Evolutionary conservation across 2,888 invertebrate genomes (phyloP), one percentile per base, ranked within the genome.

Genomic region (Drosophila colorata): DNA sequence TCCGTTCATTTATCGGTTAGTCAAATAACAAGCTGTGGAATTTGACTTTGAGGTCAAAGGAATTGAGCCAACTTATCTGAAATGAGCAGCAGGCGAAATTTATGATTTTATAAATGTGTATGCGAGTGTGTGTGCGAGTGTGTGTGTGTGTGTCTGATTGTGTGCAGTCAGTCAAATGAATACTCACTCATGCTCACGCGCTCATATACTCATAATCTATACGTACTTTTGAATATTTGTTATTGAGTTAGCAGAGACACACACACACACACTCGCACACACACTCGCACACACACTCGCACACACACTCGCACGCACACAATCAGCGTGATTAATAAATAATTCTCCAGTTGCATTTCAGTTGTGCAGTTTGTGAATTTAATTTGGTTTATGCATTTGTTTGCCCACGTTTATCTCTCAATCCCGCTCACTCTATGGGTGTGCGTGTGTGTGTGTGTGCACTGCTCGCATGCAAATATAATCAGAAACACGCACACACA

Each of bases 361-460:
- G 23, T 43, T 52, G 41, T 61, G 46, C 65, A 59, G 41, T 63
- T 74, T 69, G 65, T 61, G 51, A 66, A 76, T 69, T 86, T 67
- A 74, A 80, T 82, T 76, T 67, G 44, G 58, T 69, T 73, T 61
- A 75, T 79, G 69, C 73, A 79, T 67, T 71, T 69, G 78, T 46
- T 53, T 44, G 61, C 16, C 35, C 33, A 35, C 43, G 48, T 47
- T 52, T 68, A 57, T 60, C 55, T 16, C 20, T n/a, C 48, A 53
- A 64, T 53, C 53, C 44, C 18, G 38, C 28, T 31, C 11, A 47
- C 37, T 48, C 20, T n/a, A 25, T 4, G 9, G 9, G 16, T 49
- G 35, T 16, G 23, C 20, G 35, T 43, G 16, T 52, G 13, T 53
- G 49, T 46, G 25, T 52, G 31, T 23, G 43, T 40, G 23, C 16